phyloP scores from a whole-genome alignment of 2,797 vertebrate genomes.

The Enteromius unitaeniatus region DNA sequence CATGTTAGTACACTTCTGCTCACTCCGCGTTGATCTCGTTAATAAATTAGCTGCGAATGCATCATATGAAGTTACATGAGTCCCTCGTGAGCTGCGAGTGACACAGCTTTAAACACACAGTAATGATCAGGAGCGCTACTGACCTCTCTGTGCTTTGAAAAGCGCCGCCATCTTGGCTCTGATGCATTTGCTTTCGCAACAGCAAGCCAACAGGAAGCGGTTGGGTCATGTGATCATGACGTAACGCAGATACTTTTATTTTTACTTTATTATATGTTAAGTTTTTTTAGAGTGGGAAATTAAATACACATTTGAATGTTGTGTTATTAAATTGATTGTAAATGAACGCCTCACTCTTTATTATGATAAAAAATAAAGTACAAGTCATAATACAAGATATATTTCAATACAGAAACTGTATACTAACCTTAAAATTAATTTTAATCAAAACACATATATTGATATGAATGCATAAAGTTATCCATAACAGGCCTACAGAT shows the following conservation, averaged over 20 bases:
- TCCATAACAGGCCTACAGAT: neutral
- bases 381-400: neutral
- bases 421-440: no score
- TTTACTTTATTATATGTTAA: neutral
- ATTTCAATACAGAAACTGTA: neutral
- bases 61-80: neutral
- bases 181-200: neutral
- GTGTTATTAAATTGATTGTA: neutral
- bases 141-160: conserved; percentile 76
- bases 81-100: neutral
- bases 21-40: neutral
- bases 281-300: neutral
- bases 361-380: neutral
- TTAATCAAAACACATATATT: neutral
- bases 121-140: conserved; percentile 47
- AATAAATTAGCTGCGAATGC: neutral
- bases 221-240: conserved; percentile 1
- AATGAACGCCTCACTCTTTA: neutral
- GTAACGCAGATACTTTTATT: neutral
- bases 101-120: neutral
- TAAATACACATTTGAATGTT: neutral
- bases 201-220: neutral
- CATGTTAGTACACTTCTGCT: neutral
- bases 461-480: neutral
- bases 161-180: conserved; percentile 73